Conservation (phyloP, 2,113 vertebrate species). For the Marcusenius ussheri region DNA sequence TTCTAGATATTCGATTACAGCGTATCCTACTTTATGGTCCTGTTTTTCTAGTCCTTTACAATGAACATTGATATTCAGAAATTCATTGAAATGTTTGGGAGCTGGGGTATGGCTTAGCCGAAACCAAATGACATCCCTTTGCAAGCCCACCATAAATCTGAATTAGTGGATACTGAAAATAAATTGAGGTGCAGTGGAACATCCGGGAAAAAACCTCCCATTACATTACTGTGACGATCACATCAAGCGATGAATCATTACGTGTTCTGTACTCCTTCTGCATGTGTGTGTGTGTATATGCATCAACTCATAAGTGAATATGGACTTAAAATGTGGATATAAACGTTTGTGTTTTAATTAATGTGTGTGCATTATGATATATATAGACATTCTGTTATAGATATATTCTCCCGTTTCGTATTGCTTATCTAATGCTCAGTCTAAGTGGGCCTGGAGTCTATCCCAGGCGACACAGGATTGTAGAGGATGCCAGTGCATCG, state of each 20-base stretch:
- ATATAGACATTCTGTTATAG: background rate
- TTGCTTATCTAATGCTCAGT: background rate
- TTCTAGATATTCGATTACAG: background rate
- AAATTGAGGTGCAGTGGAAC: background rate
- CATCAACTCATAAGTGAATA: background rate
- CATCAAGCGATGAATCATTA: background rate
- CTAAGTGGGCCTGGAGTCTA: background rate
- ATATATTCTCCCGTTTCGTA: background rate
- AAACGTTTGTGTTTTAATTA: background rate
- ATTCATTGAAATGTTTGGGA: constrained; percentile 4
- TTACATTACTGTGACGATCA: background rate
- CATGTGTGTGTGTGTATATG: background rate
- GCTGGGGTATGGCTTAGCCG: background rate
- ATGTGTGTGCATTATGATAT: background rate
- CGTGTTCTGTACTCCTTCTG: background rate
- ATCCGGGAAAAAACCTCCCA: background rate
- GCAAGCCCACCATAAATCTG: background rate
- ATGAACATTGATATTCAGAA: background rate
- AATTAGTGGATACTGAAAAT: background rate
- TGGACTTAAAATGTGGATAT: background rate
- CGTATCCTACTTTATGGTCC: background rate
- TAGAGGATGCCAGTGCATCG: background rate
- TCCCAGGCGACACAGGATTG: background rate
- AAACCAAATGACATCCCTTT: background rate
- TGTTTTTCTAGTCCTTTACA: background rate